Conservation (phyloP, 2,113 vertebrate genomes). For the Melanerpes aurifrons region DNA sequence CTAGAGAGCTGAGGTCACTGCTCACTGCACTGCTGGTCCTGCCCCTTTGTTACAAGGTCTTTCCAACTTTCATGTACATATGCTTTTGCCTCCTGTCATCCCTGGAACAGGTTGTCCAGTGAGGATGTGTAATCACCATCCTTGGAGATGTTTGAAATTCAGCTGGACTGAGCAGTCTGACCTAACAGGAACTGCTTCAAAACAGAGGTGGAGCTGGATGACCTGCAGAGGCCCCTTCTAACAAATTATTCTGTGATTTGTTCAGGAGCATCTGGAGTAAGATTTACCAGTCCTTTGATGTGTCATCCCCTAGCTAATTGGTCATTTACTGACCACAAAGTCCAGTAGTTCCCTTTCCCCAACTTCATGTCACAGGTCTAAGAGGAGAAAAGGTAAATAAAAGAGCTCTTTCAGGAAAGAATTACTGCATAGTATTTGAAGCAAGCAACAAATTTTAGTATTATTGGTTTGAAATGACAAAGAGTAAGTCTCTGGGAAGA, state of each 20-base stretch:
- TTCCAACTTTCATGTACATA: rapidly evolving
- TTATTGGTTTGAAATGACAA: not conserved
- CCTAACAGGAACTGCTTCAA: not conserved
- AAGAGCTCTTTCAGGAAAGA: not conserved
- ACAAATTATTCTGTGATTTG: not conserved
- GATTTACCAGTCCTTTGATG: not conserved
- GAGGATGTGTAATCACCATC: not conserved
- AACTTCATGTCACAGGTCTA: not conserved
- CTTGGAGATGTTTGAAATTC: not conserved
- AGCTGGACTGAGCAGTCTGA: not conserved
- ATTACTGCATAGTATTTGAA: not conserved
- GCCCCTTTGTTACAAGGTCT: not conserved
- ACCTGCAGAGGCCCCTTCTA: not conserved
- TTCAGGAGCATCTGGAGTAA: not conserved
- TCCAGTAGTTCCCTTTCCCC: not conserved
- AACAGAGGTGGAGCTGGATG: not conserved
- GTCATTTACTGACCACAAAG: not conserved
- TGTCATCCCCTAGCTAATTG: not conserved
- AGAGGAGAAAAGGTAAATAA: not conserved
- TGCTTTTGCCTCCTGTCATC: not conserved
- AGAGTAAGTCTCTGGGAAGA: not conserved
- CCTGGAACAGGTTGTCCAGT: not conserved
- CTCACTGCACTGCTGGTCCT: no score
- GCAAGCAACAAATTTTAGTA: not conserved
- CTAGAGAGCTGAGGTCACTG: not conserved